Conservation (phyloP, 2,797 vertebrate genomes). For the Spinibarbus caldwelli region DNA sequence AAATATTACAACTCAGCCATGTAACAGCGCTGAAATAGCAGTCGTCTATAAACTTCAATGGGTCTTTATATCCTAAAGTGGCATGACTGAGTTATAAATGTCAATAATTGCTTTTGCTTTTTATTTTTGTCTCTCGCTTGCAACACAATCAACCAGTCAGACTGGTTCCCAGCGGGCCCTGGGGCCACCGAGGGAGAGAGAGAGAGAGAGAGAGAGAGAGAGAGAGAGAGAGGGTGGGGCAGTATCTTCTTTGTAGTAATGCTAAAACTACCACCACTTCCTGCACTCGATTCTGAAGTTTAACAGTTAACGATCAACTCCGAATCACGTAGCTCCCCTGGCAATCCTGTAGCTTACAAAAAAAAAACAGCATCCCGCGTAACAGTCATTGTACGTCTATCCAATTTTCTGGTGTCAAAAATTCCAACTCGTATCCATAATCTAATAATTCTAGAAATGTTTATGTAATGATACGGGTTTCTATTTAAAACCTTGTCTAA, state of each 20-base stretch:
- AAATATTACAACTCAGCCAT: conserved; percentile 9
- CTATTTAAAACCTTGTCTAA: not conserved
- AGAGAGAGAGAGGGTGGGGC: conserved; percentile 43
- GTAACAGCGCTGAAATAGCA: not conserved
- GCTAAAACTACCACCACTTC: conserved; percentile 27
- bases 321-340: not conserved
- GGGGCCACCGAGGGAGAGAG: conserved; percentile 57
- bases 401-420: not conserved
- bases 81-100: conserved; percentile 30
- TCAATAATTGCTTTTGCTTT: conserved; percentile 45
- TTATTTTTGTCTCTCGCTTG: conserved; percentile 40
- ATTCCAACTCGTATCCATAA: not conserved
- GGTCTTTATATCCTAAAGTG: conserved; percentile 15
- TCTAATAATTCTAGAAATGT: not conserved
- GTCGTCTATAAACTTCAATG: conserved; percentile 5
- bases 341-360: not conserved
- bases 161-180: conserved; percentile 75
- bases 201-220: conserved; percentile 18
- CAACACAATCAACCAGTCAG: conserved; percentile 70
- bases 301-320: not conserved
- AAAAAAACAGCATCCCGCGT: not conserved
- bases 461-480: not conserved
- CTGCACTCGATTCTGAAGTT: conserved; percentile 14
- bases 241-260: conserved; percentile 33
- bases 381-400: not conserved